Percentiles rank a stretch among this genome's conserved stretches.
These are phyloP conservation scores for Hyles vespertilio DNA, from an alignment of 1,140 invertebrate genomes.

Conservation along the genomic window DNA sequence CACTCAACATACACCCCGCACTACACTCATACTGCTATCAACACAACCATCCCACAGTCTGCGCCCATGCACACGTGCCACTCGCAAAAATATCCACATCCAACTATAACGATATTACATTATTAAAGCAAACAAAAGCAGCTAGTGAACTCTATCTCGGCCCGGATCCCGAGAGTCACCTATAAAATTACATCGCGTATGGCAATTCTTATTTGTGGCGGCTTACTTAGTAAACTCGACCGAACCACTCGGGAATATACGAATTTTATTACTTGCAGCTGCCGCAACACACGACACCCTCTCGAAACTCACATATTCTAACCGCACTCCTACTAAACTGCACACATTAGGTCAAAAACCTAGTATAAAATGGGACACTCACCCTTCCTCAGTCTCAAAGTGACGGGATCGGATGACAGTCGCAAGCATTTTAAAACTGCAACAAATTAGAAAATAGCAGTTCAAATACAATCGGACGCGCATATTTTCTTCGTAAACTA, in stretches of 20 bases:
- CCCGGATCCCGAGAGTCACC: constrained; percentile 45
- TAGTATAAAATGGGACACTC: constrained; percentile 63
- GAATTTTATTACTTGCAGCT: constrained; percentile 51
- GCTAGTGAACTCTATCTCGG: constrained; percentile 34
- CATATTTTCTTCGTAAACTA: background rate
- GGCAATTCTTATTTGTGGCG: constrained; percentile 50
- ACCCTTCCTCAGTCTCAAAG: constrained; percentile 92
- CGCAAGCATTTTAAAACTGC: constrained; percentile 94
- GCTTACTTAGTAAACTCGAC: constrained; percentile 49
- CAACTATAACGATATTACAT: constrained; percentile 21
- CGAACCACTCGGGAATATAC: constrained; percentile 44
- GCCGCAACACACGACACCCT: constrained; percentile 18
- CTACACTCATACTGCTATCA: too few species aligned
- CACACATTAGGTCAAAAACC: constrained; percentile 6
- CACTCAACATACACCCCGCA: too few species aligned
- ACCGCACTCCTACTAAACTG: too few species aligned
- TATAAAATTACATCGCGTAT: constrained; percentile 50
- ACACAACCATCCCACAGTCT: too few species aligned
- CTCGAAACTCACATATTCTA: constrained; percentile 6
- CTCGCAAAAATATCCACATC: background rate
- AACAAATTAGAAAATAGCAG: constrained; percentile 70
- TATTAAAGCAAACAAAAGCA: constrained; percentile 43
- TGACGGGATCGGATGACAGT: constrained; percentile 90
- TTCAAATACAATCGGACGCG: constrained; percentile 6
- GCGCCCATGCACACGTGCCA: too few species aligned